Conservation (phyloP, 2,888 invertebrate species). For the Conchocele bisecta region DNA sequence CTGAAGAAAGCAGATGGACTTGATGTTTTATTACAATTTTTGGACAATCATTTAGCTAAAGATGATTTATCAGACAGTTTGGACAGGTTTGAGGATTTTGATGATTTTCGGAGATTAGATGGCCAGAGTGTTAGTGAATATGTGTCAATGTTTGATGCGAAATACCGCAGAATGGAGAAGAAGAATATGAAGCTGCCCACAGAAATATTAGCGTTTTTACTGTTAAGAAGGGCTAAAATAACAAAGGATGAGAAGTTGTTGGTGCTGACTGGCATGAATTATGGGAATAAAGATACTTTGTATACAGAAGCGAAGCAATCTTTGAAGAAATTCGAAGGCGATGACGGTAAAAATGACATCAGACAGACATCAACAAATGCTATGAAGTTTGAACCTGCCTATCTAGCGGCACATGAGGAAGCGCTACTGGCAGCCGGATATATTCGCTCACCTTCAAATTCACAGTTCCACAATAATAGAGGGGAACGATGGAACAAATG, state of each 20-base stretch:
- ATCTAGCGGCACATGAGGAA: background rate
- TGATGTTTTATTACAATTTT: slow-evolving; percentile 35
- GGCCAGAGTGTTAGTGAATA: slow-evolving; percentile 48
- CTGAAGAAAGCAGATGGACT: slow-evolving; percentile 54
- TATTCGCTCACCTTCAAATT: no score
- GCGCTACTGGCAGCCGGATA: slow-evolving; percentile 11
- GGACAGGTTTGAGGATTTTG: slow-evolving; percentile 56
- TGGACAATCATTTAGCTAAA: slow-evolving; percentile 55
- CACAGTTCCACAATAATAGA: no score
- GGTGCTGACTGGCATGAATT: slow-evolving; percentile 44
- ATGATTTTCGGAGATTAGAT: slow-evolving; percentile 34
- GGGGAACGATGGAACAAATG: no score
- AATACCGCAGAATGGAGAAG: slow-evolving; percentile 57
- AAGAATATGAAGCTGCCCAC: slow-evolving; percentile 55
- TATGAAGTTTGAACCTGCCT: slow-evolving; percentile 4
- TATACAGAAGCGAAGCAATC: slow-evolving; percentile 35
- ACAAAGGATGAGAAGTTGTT: slow-evolving; percentile 45
- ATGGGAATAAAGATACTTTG: slow-evolving; percentile 23
- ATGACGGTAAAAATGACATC: background rate
- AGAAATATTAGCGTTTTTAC: slow-evolving; percentile 52
- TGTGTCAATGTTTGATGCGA: slow-evolving; percentile 39
- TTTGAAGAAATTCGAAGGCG: slow-evolving; percentile 28
- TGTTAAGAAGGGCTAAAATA: slow-evolving; percentile 46
- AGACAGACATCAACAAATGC: background rate
- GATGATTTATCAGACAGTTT: slow-evolving; percentile 58